Conservation (phyloP, 1,140 invertebrate species). For the Papilio glaucus region DNA sequence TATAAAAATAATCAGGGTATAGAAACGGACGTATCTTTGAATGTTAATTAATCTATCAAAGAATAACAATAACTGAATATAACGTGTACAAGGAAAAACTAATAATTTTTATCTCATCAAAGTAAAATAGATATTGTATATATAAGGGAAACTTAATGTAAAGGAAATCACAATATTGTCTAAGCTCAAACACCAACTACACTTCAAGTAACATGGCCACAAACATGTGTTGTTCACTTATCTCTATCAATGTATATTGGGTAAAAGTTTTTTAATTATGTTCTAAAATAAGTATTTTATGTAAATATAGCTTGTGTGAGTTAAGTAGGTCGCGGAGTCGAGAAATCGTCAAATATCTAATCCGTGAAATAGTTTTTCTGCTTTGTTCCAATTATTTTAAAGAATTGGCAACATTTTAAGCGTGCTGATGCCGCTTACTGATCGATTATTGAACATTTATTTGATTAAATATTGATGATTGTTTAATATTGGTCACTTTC, state of each 20-base stretch:
- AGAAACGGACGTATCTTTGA: background rate
- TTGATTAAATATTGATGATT: background rate
- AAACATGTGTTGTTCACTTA: constrained; percentile 38
- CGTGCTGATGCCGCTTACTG: no score
- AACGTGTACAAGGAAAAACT: no score
- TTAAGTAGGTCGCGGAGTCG: background rate
- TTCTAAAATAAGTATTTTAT: constrained; percentile 8
- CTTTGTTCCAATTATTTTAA: no score
- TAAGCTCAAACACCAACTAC: constrained; percentile 31
- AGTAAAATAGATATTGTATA: background rate
- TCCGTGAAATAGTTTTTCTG: background rate
- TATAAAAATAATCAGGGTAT: background rate
- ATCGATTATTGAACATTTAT: no score
- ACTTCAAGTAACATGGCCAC: constrained; percentile 36
- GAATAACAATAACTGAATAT: background rate
- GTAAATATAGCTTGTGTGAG: constrained; percentile 31
- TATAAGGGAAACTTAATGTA: constrained; percentile 17
- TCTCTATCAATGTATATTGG: constrained; percentile 28
- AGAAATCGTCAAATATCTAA: constrained; percentile 20
- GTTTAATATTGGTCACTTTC: background rate
- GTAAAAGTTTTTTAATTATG: background rate
- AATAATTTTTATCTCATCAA: background rate
- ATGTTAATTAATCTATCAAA: background rate
- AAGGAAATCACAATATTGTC: constrained; percentile 30
- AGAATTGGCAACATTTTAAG: no score